Base-by-base conservation (phyloP, 2,113 vertebrate species). In the Dipodomys spectabilis region DNA sequence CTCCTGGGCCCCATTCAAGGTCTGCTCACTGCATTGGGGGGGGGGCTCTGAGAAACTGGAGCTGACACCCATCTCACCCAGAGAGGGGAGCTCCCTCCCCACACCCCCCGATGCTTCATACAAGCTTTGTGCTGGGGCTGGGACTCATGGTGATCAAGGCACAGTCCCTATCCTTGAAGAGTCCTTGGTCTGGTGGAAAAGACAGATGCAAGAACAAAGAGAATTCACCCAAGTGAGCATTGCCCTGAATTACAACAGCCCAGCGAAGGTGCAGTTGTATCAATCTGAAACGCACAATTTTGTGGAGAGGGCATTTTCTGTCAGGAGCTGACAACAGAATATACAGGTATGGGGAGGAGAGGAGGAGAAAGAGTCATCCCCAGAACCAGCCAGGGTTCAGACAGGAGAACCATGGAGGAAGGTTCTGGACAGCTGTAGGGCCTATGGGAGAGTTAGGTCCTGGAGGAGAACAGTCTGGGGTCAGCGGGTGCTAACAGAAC, bases 141-240 rank as follows among this genome's bases (percentile, higher is more conserved):
- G 75, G 67, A 71, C 35, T 15, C 13, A 2, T 0, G 67, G 12
- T 44, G 20, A 94, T 71, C 27, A 71, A 80, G 44, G 67, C 30
- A 35, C 19, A 49, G 65, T 39, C 11, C 15, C 25, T 53, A 49
- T 28, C 90, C 69, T 91, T 85, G 86, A 95, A 64, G 18, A 92
- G 27, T 25, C 87, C 64, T 81, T 84, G 45, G 57, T 81, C 68
- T 93, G 65, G 18, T 9, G 25, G 82, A 30, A 12, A 57, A 64
- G 71, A 73, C 39, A 88, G 83, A 86, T n/a, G 60, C 8, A 32
- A 45, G 79, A 80, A 32, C 80, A 83, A 60, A 77, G 3, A 68
- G 45, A 68, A 72, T 69, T 72, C 80, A 57, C 30, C 5, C 25
- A 49, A 27, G 57, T 68, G 74, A 90, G 39, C 74, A 88, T n/a